These are phyloP conservation scores for Dromas ardeola DNA, from an alignment of 2,113 vertebrate genomes.

Conservation along the genomic window DNA sequence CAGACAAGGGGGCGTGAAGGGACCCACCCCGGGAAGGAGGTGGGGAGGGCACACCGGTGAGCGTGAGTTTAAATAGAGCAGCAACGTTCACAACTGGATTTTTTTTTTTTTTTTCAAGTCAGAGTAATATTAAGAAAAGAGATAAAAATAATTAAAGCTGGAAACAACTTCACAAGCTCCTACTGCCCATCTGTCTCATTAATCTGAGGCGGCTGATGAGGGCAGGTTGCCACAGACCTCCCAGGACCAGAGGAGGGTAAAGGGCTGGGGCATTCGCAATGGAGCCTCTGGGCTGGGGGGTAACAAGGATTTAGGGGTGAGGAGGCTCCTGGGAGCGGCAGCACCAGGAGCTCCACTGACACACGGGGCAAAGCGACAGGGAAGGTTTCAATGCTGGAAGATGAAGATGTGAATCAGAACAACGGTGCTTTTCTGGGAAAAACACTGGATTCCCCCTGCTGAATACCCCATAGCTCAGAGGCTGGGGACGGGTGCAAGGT, in stretches of 20 bases:
- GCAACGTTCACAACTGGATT: background rate
- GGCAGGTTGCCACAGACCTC: background rate
- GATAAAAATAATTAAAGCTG: background rate
- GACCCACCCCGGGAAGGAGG: background rate
- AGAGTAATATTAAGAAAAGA: background rate
- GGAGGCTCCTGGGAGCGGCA: background rate
- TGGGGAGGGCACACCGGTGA: background rate
- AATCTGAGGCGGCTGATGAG: background rate
- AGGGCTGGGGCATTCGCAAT: fast-evolving
- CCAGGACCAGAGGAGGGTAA: background rate
- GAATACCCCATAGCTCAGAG: background rate
- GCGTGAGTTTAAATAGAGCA: background rate
- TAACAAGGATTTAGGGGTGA: background rate
- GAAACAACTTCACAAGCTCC: background rate
- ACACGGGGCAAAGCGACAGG: background rate
- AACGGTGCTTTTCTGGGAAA: background rate
- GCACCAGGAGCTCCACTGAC: background rate
- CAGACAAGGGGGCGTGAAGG: background rate
- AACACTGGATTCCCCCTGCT: background rate
- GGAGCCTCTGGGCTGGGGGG: background rate
- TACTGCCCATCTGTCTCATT: background rate
- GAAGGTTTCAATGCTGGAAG: background rate
- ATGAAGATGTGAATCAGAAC: background rate
- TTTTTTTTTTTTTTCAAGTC: background rate
- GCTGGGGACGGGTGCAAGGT: background rate